phyloP scores from a whole-genome alignment of 1,140 invertebrate species.

The Halotydeus destructor region DNA sequence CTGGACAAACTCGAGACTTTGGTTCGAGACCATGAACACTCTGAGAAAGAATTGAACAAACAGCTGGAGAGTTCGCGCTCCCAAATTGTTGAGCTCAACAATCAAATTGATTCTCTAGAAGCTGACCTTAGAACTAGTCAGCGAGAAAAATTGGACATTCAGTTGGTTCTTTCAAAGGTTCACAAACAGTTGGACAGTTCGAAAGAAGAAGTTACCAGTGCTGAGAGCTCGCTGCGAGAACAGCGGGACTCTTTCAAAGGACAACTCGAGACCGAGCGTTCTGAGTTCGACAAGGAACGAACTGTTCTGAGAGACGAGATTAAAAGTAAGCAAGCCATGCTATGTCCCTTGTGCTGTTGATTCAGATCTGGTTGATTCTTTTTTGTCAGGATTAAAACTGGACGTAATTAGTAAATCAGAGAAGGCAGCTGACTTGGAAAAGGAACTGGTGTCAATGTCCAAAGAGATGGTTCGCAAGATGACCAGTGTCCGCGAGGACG shows the following conservation, averaged over 20 bases:
- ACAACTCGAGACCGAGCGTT: neutral
- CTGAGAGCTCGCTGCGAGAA: neutral
- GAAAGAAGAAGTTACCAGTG: neutral
- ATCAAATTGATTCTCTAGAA: constrained; percentile 5
- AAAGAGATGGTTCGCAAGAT: neutral
- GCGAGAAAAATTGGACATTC: constrained; percentile 25
- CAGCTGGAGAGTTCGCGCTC: neutral
- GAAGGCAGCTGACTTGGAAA: neutral
- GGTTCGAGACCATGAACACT: constrained; percentile 6
- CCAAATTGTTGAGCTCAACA: neutral
- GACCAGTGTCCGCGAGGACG: constrained; percentile 2
- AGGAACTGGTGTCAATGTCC: constrained; percentile 1
- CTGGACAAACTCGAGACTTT: constrained; percentile 5
- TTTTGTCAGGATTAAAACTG: neutral
- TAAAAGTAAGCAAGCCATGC: constrained; percentile 1
- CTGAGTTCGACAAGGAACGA: constrained; percentile 1
- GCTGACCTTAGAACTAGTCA: neutral
- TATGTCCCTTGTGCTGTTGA: neutral
- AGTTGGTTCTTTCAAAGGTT: neutral
- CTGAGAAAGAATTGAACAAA: neutral
- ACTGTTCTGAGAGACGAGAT: neutral
- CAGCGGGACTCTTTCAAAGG: constrained; percentile 4
- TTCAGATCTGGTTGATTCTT: neutral
- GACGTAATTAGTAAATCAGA: neutral
- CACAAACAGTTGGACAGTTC: neutral